phyloP scores from a whole-genome alignment of 2,113 vertebrate species.

The Corythornis vintsioides region DNA sequence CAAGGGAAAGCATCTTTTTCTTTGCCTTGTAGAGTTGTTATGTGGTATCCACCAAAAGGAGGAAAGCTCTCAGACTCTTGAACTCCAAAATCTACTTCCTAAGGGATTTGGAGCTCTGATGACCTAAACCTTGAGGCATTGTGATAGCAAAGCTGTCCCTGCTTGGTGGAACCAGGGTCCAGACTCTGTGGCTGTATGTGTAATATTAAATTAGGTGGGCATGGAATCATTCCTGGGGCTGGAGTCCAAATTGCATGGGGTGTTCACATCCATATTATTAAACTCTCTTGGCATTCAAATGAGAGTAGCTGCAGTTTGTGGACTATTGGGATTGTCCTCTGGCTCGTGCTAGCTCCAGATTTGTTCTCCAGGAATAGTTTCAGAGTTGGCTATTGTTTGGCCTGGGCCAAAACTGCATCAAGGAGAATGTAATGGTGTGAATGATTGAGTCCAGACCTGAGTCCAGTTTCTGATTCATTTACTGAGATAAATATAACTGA shows the following conservation, averaged over 20 bases:
- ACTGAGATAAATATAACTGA: not conserved
- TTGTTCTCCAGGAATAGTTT: not conserved
- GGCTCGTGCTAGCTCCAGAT: not conserved
- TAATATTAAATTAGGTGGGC: not conserved
- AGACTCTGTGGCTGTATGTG: not conserved
- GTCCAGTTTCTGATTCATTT: not conserved
- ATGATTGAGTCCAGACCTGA: not conserved
- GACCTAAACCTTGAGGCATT: not conserved
- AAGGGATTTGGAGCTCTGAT: not conserved
- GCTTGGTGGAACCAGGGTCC: not conserved
- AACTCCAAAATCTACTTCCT: not conserved
- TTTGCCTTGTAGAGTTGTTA: not conserved
- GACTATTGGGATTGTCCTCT: not conserved
- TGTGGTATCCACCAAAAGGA: not conserved
- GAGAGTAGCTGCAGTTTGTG: not conserved
- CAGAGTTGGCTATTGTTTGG: not conserved
- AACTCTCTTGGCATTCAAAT: not conserved
- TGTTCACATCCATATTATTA: not conserved
- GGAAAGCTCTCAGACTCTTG: not conserved
- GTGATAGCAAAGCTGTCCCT: not conserved
- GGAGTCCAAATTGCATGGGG: not conserved
- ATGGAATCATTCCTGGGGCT: not conserved
- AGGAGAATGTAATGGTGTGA: not conserved
- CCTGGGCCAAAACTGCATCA: not conserved
- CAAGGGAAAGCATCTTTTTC: not conserved